Evolutionary conservation across 2,113 vertebrate genomes (phyloP).

Genomic region (Corythoichthys intestinalis): DNA sequence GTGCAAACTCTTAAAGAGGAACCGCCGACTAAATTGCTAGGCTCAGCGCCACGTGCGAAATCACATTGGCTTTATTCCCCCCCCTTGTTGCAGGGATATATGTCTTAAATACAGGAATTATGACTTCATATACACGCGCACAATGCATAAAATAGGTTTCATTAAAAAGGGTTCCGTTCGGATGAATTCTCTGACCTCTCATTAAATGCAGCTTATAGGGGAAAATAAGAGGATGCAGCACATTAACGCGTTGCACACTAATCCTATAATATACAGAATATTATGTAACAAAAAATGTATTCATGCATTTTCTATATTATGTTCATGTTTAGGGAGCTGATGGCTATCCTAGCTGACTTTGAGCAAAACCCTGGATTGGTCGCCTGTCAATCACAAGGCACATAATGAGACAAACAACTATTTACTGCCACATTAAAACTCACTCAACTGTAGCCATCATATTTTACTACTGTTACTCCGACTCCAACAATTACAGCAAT

Average conservation of each 20-base stretch:
- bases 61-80: background rate
- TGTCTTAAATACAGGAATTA: conserved; percentile 5
- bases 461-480: too few species aligned
- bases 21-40: background rate
- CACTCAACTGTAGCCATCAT: too few species aligned
- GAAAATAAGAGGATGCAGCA: background rate
- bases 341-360: background rate
- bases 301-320: background rate
- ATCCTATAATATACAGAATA: background rate
- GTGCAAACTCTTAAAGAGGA: background rate
- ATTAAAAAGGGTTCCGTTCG: background rate
- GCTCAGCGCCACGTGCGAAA: background rate
- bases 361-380: too few species aligned
- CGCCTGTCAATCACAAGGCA: too few species aligned
- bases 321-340: background rate
- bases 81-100: background rate
- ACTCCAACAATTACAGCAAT: too few species aligned
- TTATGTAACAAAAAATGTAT: background rate
- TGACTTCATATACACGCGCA: background rate
- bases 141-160: background rate
- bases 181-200: conserved; percentile 1
- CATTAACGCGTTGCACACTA: background rate
- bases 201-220: background rate
- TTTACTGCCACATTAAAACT: too few species aligned
- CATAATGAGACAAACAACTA: too few species aligned